phyloP scores from a whole-genome alignment of 2,888 invertebrate species.

The Orthosia incerta region DNA sequence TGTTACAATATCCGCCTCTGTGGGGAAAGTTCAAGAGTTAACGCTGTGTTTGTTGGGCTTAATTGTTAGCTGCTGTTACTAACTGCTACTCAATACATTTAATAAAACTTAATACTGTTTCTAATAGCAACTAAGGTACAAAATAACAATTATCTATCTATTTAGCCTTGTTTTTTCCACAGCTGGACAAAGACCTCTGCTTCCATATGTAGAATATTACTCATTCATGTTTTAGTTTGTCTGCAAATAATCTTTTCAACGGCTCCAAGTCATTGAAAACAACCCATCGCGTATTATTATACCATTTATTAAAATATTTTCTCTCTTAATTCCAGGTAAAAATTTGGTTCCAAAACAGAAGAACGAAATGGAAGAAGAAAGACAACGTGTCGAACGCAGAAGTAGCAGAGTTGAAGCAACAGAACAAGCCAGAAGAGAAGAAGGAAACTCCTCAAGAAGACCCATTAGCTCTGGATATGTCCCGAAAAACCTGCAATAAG shows the following conservation, averaged over 20 bases:
- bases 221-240: no score
- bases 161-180: no score
- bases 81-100: neutral
- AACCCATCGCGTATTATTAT: neutral
- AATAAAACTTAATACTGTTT: neutral
- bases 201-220: no score
- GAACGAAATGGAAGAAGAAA: conserved; percentile 95
- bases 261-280: neutral
- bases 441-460: conserved; percentile 81
- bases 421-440: conserved; percentile 85
- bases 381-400: conserved; percentile 97
- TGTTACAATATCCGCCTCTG: conserved; percentile 9
- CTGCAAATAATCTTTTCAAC: neutral
- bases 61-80: conserved; percentile 1
- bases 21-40: conserved; percentile 17
- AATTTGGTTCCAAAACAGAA: conserved; percentile 97
- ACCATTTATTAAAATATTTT: conserved; percentile 17
- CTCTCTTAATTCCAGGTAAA: conserved; percentile 93
- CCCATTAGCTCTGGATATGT: conserved; percentile 86
- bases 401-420: conserved; percentile 95
- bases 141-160: no score
- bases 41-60: neutral
- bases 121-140: neutral
- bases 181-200: no score
- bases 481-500: conserved; percentile 85